phyloP scores from a whole-genome alignment of 2,888 invertebrate species.

The Polydrusus cervinus region DNA sequence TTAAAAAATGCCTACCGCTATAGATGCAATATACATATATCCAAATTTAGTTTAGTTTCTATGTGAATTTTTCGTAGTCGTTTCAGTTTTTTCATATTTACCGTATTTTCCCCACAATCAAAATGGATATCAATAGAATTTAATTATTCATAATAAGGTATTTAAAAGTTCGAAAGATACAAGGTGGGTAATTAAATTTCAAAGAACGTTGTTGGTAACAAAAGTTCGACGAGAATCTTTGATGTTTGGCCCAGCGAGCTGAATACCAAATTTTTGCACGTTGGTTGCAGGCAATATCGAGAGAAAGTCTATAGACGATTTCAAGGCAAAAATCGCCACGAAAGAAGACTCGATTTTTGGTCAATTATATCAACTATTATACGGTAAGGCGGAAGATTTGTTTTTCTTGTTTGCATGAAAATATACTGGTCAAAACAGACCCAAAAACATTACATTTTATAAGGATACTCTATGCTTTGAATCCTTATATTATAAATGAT shows the following conservation, averaged over 20 bases:
- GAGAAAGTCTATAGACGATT: conserved; percentile 45
- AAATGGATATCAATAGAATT: neutral
- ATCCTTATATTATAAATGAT: too few species aligned
- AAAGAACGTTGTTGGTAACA: conserved; percentile 46
- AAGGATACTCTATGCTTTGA: too few species aligned
- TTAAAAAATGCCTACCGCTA: too few species aligned
- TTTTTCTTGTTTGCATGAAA: conserved; percentile 19
- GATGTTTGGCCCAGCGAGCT: conserved; percentile 44
- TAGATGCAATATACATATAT: too few species aligned
- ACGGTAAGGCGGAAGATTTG: conserved; percentile 12
- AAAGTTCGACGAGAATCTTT: conserved; percentile 46
- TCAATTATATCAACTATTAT: conserved; percentile 25
- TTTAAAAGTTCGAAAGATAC: conserved; percentile 30
- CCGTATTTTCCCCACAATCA: neutral
- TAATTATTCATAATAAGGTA: conserved; percentile 4
- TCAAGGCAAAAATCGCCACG: conserved; percentile 38
- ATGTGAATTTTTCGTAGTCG: too few species aligned
- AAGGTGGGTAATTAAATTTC: conserved; percentile 42
- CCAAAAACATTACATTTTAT: too few species aligned
- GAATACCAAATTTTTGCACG: conserved; percentile 50
- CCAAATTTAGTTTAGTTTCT: too few species aligned
- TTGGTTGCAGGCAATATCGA: conserved; percentile 24
- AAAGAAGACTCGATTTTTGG: conserved; percentile 30
- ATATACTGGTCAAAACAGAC: conserved; percentile 3
- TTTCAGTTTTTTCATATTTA: too few species aligned